Evolutionary conservation across 1,140 invertebrate genomes (phyloP).

Genomic region (Pseudomyrmex sp.): DNA sequence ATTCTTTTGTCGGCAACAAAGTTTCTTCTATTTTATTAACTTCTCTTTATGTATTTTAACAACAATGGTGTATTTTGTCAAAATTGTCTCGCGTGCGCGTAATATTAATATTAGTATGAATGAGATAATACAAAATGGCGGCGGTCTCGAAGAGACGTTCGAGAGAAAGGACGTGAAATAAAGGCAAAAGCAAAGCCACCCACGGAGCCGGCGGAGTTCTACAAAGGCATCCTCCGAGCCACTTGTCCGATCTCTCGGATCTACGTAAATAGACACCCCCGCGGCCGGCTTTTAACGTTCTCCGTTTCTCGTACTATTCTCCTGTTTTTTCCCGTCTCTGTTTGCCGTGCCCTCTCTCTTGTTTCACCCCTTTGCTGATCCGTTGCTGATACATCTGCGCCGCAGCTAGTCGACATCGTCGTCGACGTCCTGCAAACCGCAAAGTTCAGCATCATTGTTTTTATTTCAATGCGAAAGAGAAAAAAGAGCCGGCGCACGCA

Average conservation of each 20-base stretch:
- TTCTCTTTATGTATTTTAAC: background rate
- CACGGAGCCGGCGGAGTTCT: constrained; percentile 57
- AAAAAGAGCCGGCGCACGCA: background rate
- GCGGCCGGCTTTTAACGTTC: constrained; percentile 70
- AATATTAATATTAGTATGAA: constrained; percentile 8
- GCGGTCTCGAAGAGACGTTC: background rate
- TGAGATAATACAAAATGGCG: constrained; percentile 32
- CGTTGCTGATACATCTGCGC: constrained; percentile 48
- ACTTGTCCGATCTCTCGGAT: constrained; percentile 75
- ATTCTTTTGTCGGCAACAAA: background rate
- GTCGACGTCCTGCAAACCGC: constrained; percentile 47
- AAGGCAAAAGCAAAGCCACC: constrained; percentile 54
- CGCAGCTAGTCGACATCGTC: constrained; percentile 46
- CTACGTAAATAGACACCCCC: constrained; percentile 75
- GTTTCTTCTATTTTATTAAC: constrained; percentile 17
- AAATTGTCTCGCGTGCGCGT: background rate
- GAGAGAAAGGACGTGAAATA: constrained; percentile 8
- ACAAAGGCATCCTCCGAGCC: constrained; percentile 62
- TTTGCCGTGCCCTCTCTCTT: constrained; percentile 14
- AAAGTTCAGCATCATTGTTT: constrained; percentile 49
- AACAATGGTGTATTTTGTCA: background rate
- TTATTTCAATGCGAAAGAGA: background rate
- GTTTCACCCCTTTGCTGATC: constrained; percentile 44
- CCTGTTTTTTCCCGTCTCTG: constrained; percentile 35
- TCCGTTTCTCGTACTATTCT: constrained; percentile 41